Conservation (phyloP, 2,797 vertebrate species). For the Halcyon badia region DNA sequence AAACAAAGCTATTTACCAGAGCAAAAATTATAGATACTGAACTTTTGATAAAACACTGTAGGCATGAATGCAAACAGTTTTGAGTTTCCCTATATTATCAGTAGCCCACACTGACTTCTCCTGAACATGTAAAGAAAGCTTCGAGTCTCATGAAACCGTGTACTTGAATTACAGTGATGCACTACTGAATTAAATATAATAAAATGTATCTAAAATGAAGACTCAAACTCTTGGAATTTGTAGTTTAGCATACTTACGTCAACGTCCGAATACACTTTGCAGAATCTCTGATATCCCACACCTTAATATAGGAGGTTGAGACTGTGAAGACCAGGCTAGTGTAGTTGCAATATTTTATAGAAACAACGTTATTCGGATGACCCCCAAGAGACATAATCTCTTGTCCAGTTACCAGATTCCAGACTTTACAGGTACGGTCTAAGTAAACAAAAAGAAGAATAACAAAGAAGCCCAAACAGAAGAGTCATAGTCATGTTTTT, state of each 20-base stretch:
- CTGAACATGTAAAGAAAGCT: neutral
- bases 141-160: neutral
- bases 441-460: neutral
- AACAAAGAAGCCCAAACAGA: neutral
- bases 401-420: conserved; percentile 98
- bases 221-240: neutral
- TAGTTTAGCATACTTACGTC: conserved; percentile 84
- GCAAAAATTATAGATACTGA: neutral
- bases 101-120: neutral
- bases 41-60: neutral
- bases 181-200: neutral
- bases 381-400: conserved; percentile 98
- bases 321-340: conserved; percentile 95
- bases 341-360: conserved; percentile 90
- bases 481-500: neutral
- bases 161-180: neutral
- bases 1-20: neutral
- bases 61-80: neutral
- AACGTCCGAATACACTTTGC: conserved; percentile 94
- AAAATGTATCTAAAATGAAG: neutral
- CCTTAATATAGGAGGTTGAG: conserved; percentile 94
- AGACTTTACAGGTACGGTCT: conserved; percentile 98
- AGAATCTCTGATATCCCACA: conserved; percentile 97
- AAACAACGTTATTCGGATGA: conserved; percentile 95
- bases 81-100: neutral